Evolutionary conservation across 2,888 invertebrate species (phyloP).

Genomic region (Melanotus villosus): DNA sequence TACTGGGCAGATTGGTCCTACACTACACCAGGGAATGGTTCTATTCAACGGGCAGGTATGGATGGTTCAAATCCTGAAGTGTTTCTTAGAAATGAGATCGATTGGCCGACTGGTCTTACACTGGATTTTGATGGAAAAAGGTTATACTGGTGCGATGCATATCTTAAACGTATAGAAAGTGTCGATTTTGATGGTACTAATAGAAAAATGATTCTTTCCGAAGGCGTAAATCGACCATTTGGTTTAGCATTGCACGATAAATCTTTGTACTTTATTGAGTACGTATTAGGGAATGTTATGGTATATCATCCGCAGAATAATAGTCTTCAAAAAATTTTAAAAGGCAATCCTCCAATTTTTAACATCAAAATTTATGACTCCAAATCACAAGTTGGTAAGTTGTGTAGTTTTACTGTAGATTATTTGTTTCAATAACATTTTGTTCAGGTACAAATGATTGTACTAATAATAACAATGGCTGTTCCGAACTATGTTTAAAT

Average conservation of each 20-base stretch:
- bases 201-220: conserved; percentile 70
- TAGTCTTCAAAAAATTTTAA: conserved; percentile 69
- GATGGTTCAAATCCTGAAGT: conserved; percentile 77
- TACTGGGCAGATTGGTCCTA: conserved; percentile 85
- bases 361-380: conserved; percentile 79
- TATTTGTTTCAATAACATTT: not conserved
- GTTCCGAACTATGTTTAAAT: conserved; percentile 81
- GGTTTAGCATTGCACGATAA: conserved; percentile 77
- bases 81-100: conserved; percentile 71
- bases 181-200: conserved; percentile 72
- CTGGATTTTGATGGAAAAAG: conserved; percentile 73
- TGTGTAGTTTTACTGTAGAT: not conserved
- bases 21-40: conserved; percentile 68
- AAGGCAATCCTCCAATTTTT: conserved; percentile 76
- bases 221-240: conserved; percentile 72
- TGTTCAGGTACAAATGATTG: conserved; percentile 66
- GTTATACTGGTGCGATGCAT: conserved; percentile 83
- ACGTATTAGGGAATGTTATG: conserved; percentile 74
- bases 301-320: conserved; percentile 68
- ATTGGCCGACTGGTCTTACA: conserved; percentile 85
- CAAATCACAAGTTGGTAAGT: conserved; percentile 71
- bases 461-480: conserved; percentile 65
- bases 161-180: conserved; percentile 77
- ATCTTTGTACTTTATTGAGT: conserved; percentile 80
- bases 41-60: conserved; percentile 81